phyloP scores from a whole-genome alignment of 2,113 vertebrate genomes.

The Monarcha castaneiventris region DNA sequence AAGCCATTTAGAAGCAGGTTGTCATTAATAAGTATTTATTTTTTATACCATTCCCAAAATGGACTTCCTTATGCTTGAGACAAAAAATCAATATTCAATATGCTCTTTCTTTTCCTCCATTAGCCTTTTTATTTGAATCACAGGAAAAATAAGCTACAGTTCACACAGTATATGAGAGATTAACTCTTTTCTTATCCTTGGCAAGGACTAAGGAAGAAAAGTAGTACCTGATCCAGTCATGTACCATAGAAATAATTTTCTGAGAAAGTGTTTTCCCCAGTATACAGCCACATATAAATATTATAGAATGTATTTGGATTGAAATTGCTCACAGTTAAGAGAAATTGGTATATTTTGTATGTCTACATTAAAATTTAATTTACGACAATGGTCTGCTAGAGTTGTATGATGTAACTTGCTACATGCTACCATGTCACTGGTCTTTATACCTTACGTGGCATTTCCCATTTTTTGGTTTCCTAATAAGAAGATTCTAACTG shows the following conservation, averaged over 20 bases:
- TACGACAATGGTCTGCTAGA: fast-evolving
- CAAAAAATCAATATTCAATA: not conserved
- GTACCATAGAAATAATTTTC: not conserved
- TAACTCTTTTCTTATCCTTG: not conserved
- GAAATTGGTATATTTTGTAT: not conserved
- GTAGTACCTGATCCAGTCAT: not conserved
- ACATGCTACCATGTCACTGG: not conserved
- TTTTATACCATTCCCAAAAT: not conserved
- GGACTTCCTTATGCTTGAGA: not conserved
- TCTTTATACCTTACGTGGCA: not conserved
- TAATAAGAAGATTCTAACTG: not conserved
- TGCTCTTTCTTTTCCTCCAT: not conserved
- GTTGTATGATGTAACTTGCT: not conserved
- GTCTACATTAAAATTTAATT: not conserved
- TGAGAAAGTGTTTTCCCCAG: not conserved
- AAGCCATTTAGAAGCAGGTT: not conserved
- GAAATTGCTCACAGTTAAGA: not conserved
- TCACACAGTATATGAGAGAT: not conserved
- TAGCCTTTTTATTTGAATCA: not conserved
- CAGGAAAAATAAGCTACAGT: not conserved
- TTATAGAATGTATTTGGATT: not conserved
- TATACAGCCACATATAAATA: not conserved
- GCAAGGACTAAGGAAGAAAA: not conserved
- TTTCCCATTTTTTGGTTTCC: not conserved
- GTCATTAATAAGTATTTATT: not conserved